Evolutionary conservation across 2,888 invertebrate species (phyloP).

Genomic region (Parelbella ahira): DNA sequence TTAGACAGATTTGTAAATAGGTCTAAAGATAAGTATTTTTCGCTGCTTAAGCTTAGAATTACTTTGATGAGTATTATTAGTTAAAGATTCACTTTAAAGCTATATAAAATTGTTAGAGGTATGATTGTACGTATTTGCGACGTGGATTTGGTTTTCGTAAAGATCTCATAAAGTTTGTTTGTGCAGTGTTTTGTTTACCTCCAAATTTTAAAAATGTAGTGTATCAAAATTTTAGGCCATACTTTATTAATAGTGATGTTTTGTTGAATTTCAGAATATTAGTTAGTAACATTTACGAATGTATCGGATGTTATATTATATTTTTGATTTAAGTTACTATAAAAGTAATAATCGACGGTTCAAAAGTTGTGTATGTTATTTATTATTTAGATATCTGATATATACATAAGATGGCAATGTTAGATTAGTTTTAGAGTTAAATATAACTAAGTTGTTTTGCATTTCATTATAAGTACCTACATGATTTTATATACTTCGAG

Average conservation of each 20-base stretch:
- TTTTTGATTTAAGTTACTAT: constrained; percentile 34
- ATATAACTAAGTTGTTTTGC: constrained; percentile 17
- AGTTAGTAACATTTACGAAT: constrained; percentile 18
- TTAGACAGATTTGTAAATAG: constrained; percentile 33
- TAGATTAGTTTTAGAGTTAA: constrained; percentile 28
- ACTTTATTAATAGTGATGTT: constrained; percentile 45
- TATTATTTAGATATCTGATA: constrained; percentile 60
- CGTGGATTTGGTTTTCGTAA: constrained; percentile 79
- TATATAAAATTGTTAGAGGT: constrained; percentile 55
- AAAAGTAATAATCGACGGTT: constrained; percentile 50
- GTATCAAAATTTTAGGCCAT: constrained; percentile 49
- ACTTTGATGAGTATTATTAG: constrained; percentile 70
- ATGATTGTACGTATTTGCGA: constrained; percentile 66
- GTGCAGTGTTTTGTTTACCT: constrained; percentile 80
- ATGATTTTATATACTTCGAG: constrained; percentile 7
- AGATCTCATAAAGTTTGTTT: constrained; percentile 80
- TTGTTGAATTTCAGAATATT: constrained; percentile 46
- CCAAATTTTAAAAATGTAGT: constrained; percentile 73
- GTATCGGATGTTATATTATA: constrained; percentile 33
- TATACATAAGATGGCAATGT: constrained; percentile 32
- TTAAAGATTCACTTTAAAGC: constrained; percentile 42
- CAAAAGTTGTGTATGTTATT: constrained; percentile 65
- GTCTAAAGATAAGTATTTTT: constrained; percentile 12
- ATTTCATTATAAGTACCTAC: constrained; percentile 11
- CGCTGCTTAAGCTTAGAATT: constrained; percentile 12